Evolutionary conservation across 2,888 invertebrate genomes (phyloP).

Genomic region (Cantharis rustica): DNA sequence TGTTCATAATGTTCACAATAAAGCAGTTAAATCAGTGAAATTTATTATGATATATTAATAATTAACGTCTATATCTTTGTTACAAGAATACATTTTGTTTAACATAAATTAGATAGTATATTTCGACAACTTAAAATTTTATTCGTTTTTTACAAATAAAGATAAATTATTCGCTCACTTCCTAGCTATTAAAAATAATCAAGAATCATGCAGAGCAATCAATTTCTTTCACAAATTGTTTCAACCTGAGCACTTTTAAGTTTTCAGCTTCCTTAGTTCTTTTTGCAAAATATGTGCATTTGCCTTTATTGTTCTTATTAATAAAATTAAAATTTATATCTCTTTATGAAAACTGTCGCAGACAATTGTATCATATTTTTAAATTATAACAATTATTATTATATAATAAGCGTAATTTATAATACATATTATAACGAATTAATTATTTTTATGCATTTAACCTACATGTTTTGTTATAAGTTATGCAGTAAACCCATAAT

Average conservation of each 20-base stretch:
- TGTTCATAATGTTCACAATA: background rate
- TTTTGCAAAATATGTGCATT: background rate
- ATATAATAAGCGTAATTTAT: background rate
- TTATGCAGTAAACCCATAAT: background rate
- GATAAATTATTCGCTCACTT: background rate
- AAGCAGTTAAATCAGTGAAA: background rate
- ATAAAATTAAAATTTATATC: background rate
- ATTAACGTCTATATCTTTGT: background rate
- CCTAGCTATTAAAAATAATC: background rate
- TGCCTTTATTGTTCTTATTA: background rate
- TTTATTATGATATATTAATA: background rate
- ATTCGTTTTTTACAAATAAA: background rate
- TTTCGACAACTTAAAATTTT: background rate
- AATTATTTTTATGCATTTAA: background rate
- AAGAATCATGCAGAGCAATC: background rate
- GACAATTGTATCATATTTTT: background rate
- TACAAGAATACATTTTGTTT: background rate
- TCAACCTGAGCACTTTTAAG: background rate
- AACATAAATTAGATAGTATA: background rate
- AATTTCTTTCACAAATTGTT: background rate
- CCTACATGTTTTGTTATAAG: background rate
- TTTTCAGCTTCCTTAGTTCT: background rate
- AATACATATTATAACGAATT: background rate
- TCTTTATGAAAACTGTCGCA: background rate
- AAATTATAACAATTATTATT: background rate